phyloP scores from a whole-genome alignment of 2,888 invertebrate genomes.

The Drosophila leonis region DNA sequence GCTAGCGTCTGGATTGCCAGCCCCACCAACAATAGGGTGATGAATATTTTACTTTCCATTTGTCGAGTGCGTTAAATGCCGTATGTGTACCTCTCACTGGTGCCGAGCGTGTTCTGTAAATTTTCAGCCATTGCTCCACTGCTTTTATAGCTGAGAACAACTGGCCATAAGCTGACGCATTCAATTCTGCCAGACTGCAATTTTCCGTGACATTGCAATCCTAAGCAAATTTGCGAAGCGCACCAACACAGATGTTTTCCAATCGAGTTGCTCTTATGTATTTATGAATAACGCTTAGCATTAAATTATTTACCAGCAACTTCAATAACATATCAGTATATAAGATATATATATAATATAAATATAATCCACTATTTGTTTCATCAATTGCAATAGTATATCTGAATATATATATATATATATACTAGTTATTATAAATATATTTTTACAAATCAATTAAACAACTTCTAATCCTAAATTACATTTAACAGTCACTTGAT shows the following conservation, averaged over 20 bases:
- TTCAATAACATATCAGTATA: background rate
- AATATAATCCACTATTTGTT: background rate
- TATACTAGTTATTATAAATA: background rate
- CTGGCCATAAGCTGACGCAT: constrained; percentile 53
- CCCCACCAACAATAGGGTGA: constrained; percentile 44
- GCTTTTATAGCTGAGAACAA: constrained; percentile 59
- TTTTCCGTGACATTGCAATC: constrained; percentile 73
- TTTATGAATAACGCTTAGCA: constrained; percentile 1
- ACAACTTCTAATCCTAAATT: background rate
- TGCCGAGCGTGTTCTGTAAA: constrained; percentile 29
- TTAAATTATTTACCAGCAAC: background rate
- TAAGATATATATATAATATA: background rate
- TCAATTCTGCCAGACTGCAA: constrained; percentile 66
- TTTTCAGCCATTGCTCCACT: constrained; percentile 21
- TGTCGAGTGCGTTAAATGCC: background rate
- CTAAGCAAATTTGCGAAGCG: constrained; percentile 64
- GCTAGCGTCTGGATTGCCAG: constrained; percentile 24
- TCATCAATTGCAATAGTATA: background rate
- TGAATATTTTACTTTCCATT: constrained; percentile 41
- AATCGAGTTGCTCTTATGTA: constrained; percentile 3
- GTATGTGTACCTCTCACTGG: constrained; percentile 14
- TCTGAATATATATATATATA: background rate
- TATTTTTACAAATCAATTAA: background rate
- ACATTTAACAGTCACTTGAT: background rate
- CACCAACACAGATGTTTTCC: constrained; percentile 44